phyloP scores from a whole-genome alignment of 2,113 vertebrate genomes.

The Percina caprodes region DNA sequence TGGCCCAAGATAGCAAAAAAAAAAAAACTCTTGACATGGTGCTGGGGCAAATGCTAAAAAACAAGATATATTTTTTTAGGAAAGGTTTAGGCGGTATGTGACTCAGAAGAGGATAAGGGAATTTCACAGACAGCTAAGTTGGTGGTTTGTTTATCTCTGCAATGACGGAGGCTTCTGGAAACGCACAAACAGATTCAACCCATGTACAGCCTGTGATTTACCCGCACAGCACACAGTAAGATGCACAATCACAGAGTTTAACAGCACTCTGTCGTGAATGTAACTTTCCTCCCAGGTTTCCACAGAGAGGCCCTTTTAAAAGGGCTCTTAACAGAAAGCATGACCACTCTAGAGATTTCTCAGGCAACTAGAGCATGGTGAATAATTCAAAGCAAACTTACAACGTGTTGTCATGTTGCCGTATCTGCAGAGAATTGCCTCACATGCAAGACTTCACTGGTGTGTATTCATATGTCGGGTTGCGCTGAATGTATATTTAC shows the following conservation, averaged over 20 bases:
- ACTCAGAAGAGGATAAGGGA: slow-evolving; percentile 61
- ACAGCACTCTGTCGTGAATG: slow-evolving; percentile 32
- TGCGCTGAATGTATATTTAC: slow-evolving; percentile 27
- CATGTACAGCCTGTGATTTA: slow-evolving; percentile 29
- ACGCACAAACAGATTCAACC: slow-evolving; percentile 32
- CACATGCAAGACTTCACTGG: slow-evolving; percentile 38
- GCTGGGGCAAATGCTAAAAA: slow-evolving; percentile 59
- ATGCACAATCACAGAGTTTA: slow-evolving; percentile 29
- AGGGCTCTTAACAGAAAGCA: slow-evolving; percentile 62
- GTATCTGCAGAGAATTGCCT: slow-evolving; percentile 44
- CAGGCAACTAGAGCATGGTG: slow-evolving; percentile 49
- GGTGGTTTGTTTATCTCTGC: slow-evolving; percentile 52
- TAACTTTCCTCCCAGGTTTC: slow-evolving; percentile 49
- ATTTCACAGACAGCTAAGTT: slow-evolving; percentile 49
- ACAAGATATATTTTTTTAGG: slow-evolving; percentile 30
- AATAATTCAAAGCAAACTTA: slow-evolving; percentile 76
- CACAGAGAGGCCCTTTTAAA: slow-evolving; percentile 51
- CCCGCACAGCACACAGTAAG: slow-evolving; percentile 20
- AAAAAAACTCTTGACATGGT: slow-evolving; percentile 60
- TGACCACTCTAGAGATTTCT: slow-evolving; percentile 60
- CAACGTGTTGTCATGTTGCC: slow-evolving; percentile 51
- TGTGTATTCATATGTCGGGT: slow-evolving; percentile 44
- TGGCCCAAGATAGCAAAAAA: slow-evolving; percentile 42
- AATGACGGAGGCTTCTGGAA: slow-evolving; percentile 39
- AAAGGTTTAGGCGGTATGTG: slow-evolving; percentile 39